Evolutionary conservation across 2,113 vertebrate species (phyloP), one percentile per base, ranked within the genome.

Genomic region (Diphyllodes magnificus): DNA sequence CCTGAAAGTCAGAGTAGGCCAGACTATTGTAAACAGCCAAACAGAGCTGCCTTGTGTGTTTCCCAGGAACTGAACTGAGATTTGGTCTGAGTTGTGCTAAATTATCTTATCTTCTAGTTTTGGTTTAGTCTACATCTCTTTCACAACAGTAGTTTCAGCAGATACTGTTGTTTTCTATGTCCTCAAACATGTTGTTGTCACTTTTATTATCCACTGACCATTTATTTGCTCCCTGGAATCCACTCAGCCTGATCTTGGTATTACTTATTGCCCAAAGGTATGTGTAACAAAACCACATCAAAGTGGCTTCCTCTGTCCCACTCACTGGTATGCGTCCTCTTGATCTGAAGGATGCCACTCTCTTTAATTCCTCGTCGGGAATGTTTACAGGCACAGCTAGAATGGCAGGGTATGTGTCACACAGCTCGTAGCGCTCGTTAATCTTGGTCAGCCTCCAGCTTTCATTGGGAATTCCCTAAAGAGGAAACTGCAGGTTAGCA

Each of bases 391-490:
- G 99, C 73, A 99, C 99, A 9, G 98, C 98, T 50, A 99, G 96
- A 27, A 98, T 97, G 33, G 99, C 98, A 53, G 99, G 99, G 87
- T 99, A 99, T 0, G 99, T 99, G 84, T 99, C 99, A 86, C 99
- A 99, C 57, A 99, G 97, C 82, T 99, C 99, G 8, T 99, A 99
- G 50, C 98, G 98, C 76, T 99, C 99, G 4, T 99, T 99, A 63
- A 99, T 97, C 96, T 98, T 99, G 24, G 99, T 98, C 87, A 99
- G 86, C 95, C 99, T 99, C 99, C 99, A 99, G 95, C 99, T 99
- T 97, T 99, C 99, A 73, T 99, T 99, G 11, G 99, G 99, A 93
- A 99, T 98, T 35, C 99, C 99, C 99, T 99, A 16, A 20, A 90
- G 31, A 78, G 60, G 81, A 79, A 93, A 97, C 37, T 79, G 87